Conservation (phyloP, 2,888 invertebrate genomes). For the Crocallis elinguaria region DNA sequence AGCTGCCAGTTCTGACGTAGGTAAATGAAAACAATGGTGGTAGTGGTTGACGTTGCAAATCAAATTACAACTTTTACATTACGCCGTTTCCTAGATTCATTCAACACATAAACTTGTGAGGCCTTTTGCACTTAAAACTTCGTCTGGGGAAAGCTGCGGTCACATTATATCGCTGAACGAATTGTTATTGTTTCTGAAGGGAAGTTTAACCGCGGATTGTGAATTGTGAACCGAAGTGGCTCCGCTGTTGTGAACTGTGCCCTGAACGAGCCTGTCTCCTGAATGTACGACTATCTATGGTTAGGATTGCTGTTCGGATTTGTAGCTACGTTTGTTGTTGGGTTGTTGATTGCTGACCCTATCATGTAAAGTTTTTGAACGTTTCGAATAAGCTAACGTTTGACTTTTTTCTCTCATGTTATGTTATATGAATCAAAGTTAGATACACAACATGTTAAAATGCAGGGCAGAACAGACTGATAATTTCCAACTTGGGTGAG, state of each 20-base stretch:
- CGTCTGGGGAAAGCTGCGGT: conserved; percentile 61
- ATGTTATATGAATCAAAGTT: no score
- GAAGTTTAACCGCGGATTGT: conserved; percentile 65
- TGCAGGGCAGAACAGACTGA: no score
- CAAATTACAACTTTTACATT: conserved; percentile 77
- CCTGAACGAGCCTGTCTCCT: conserved; percentile 42
- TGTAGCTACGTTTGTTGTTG: conserved; percentile 3
- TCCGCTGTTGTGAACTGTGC: conserved; percentile 48
- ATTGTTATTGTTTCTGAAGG: conserved; percentile 74
- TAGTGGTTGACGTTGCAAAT: conserved; percentile 68
- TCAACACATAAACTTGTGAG: conserved; percentile 73
- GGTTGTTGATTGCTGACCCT: neutral
- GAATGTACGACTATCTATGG: conserved; percentile 14
- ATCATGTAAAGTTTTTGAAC: no score
- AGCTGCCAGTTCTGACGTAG: conserved; percentile 43
- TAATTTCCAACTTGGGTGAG: no score
- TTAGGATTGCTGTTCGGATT: neutral
- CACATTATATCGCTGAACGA: conserved; percentile 69
- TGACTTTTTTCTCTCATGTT: no score
- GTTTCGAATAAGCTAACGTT: no score
- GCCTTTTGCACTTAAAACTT: conserved; percentile 77
- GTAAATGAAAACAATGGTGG: conserved; percentile 63
- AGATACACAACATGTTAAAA: no score
- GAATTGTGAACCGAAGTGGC: conserved; percentile 57
- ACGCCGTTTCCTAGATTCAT: conserved; percentile 67